A percentile compares a stretch with the other conserved stretches of the same genome.
Evolutionary conservation across 2,888 invertebrate species (phyloP).

Genomic region (Apodemia mormo): DNA sequence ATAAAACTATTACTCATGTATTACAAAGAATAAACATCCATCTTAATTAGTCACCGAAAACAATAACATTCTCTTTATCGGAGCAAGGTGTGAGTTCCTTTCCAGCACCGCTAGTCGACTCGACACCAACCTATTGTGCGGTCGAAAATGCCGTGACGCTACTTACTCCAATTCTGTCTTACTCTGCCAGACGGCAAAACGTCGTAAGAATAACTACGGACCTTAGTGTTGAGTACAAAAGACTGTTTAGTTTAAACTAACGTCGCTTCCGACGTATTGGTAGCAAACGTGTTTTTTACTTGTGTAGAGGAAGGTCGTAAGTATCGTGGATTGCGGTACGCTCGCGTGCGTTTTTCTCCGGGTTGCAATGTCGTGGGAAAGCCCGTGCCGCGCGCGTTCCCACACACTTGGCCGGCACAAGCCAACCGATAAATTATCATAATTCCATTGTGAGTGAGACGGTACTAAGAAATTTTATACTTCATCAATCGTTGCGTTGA

Average conservation of each 20-base stretch:
- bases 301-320: constrained; percentile 55
- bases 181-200: constrained; percentile 52
- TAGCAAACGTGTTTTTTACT: constrained; percentile 34
- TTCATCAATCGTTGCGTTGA: constrained; percentile 80
- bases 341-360: constrained; percentile 58
- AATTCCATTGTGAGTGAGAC: constrained; percentile 82
- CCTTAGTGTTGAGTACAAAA: constrained; percentile 47
- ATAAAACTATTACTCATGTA: constrained; percentile 27
- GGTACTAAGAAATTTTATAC: constrained; percentile 82
- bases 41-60: constrained; percentile 73
- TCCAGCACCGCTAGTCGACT: constrained; percentile 76
- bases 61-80: constrained; percentile 73
- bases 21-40: constrained; percentile 49
- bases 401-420: constrained; percentile 81
- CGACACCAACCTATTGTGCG: constrained; percentile 77
- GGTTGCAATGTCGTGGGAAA: constrained; percentile 72
- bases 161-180: constrained; percentile 81
- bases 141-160: constrained; percentile 79
- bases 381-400: constrained; percentile 81
- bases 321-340: constrained; percentile 46
- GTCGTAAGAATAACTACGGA: constrained; percentile 55
- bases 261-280: constrained; percentile 55
- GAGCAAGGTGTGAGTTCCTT: constrained; percentile 73
- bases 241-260: constrained; percentile 43
- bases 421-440: constrained; percentile 82